Percentiles rank a stretch among this genome's conserved stretches.
Evolutionary conservation across 2,113 vertebrate genomes (phyloP).

Genomic region (Entosphenus tridentatus): DNA sequence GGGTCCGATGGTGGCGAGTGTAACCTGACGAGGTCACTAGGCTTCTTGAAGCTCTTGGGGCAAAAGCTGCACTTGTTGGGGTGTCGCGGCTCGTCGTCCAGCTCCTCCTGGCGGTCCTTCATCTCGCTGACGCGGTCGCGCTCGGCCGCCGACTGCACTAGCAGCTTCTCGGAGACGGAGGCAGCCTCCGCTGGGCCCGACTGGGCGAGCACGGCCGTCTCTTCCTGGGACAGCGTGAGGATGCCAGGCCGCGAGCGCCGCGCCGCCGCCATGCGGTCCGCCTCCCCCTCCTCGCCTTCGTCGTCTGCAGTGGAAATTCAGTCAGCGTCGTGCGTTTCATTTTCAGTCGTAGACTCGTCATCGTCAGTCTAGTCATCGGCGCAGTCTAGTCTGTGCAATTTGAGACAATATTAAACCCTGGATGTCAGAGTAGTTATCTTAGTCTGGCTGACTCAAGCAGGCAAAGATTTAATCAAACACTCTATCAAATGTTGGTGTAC

Average conservation of each 20-base stretch:
- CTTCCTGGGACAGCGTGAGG: constrained; percentile 84
- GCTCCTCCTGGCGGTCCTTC: constrained; percentile 59
- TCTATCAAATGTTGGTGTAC: no score
- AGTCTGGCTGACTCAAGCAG: no score
- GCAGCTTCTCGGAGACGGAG: constrained; percentile 74
- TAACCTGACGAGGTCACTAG: constrained; percentile 86
- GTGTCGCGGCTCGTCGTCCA: constrained; percentile 72
- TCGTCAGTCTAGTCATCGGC: no score
- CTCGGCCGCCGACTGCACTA: constrained; percentile 79
- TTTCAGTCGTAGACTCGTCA: no score
- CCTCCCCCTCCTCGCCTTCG: neutral
- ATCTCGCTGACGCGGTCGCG: constrained; percentile 88
- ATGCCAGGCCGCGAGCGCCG: constrained; percentile 54
- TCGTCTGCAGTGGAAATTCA: no score
- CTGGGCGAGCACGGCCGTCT: constrained; percentile 69
- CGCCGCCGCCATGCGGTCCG: constrained; percentile 8
- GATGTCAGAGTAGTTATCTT: no score
- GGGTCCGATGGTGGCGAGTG: no score
- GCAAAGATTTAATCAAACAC: no score
- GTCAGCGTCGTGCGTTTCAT: no score
- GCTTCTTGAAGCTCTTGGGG: constrained; percentile 96
- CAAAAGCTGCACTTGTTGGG: constrained; percentile 74
- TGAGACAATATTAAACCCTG: no score
- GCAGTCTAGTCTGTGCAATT: no score
- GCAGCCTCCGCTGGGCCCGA: constrained; percentile 56